Conservation (phyloP, 2,888 invertebrate genomes). For the Hirtodrosophila confusa region DNA sequence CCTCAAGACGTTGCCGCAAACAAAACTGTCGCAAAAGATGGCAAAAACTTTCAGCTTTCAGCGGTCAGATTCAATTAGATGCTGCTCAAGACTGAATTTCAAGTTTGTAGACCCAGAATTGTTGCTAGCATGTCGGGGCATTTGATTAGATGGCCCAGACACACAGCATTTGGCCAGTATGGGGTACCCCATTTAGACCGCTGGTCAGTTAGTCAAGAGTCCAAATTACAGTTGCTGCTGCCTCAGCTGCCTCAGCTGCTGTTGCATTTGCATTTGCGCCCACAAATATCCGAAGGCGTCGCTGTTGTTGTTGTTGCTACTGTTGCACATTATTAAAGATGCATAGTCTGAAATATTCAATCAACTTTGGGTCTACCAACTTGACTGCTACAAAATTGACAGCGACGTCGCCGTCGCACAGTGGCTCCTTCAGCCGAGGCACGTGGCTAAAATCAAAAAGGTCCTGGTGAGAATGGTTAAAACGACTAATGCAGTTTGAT, state of each 20-base stretch:
- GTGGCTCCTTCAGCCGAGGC: too few species aligned
- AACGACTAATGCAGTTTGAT: too few species aligned
- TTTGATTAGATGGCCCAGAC: conserved; percentile 1
- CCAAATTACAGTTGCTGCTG: conserved; percentile 39
- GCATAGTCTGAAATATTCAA: conserved; percentile 79
- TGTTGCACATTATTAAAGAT: conserved; percentile 76
- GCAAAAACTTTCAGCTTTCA: conserved; percentile 61
- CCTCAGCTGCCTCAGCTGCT: conserved; percentile 3
- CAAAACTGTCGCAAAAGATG: conserved; percentile 74
- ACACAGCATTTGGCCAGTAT: background rate
- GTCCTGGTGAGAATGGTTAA: too few species aligned
- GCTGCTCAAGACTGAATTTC: conserved; percentile 19
- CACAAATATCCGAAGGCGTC: conserved; percentile 68
- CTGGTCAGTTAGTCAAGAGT: conserved; percentile 52
- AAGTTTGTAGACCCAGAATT: background rate
- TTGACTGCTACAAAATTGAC: conserved; percentile 42
- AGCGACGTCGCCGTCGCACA: conserved; percentile 26
- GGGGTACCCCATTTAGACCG: conserved; percentile 28
- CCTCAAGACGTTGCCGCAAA: conserved; percentile 31
- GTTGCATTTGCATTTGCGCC: conserved; percentile 55
- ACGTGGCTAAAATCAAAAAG: too few species aligned
- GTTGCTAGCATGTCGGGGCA: too few species aligned
- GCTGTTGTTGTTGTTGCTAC: conserved; percentile 26
- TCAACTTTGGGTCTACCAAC: conserved; percentile 56
- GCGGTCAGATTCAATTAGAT: conserved; percentile 77